Evolutionary conservation across 2,113 vertebrate genomes (phyloP), one percentile per base, ranked within the genome.

Genomic region (Leuciscus idus): DNA sequence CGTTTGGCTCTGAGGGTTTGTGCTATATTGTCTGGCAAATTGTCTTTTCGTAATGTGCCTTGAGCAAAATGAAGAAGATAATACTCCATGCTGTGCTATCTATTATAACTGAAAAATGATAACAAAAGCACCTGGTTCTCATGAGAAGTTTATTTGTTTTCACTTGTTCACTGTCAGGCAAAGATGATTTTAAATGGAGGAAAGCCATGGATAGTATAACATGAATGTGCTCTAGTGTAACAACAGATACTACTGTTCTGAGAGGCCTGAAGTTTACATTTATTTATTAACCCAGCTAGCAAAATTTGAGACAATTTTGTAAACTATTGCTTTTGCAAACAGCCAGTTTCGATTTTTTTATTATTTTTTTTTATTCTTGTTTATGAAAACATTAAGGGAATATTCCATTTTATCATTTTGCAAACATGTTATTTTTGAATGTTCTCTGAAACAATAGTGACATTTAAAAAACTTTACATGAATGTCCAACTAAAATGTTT

Each of bases 1-100:
- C 33, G 55, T 86, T 86, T 70, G 13, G 75, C 81, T 86, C 46
- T 46, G 15, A 82, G 83, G 83, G 39, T 64, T 33, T 87, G 86
- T 82, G 83, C 74, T 57, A 72, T 76, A 84, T 74, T 83, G 72
- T 87, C 62, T 87, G 78, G 39, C 39, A 81, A 87, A 89, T 64
- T 43, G 79, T 80, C 77, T 83, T 73, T 76, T 87, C 17, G 52
- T 76, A 50, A 4, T 30, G 39, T n/a, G 85, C 85, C 82, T 30
- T 12, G 28, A 82, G 88, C 61, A 36, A 89, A 55, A 70, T 36
- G 3, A 43, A 70, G 6, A 55, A 81, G 59, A 68, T 50, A 81
- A 81, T 85, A 57, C 13, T 12, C 73, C 77, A 59, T 48, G 50
- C 57, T 33, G 76, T 77, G 77, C 30, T 30, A 13, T 77, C 80